These are phyloP conservation scores for Drymonia ruficornis DNA, from an alignment of 2,888 invertebrate species.

Conservation along the genomic window DNA sequence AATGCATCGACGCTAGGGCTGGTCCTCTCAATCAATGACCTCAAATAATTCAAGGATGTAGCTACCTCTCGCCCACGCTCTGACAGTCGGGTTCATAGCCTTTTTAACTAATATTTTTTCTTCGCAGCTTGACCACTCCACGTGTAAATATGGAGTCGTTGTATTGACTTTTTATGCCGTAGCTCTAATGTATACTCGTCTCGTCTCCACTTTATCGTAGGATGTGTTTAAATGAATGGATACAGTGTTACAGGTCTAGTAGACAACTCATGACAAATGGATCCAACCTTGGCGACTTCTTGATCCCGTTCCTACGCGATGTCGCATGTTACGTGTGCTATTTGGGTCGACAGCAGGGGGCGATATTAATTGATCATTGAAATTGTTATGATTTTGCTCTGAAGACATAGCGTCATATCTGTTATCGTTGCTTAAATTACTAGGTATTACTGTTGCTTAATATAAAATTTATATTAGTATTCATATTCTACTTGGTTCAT, in stretches of 20 bases:
- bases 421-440: too few relatives aligned
- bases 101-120: slow-evolving; percentile 64
- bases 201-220: slow-evolving; percentile 23
- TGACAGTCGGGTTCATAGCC: slow-evolving; percentile 49
- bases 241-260: slow-evolving; percentile 44
- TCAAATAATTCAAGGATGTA: slow-evolving; percentile 70
- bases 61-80: slow-evolving; percentile 73
- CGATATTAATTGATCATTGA: slow-evolving; percentile 56
- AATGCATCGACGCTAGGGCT: slow-evolving; percentile 37
- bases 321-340: slow-evolving; percentile 66
- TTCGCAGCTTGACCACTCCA: slow-evolving; percentile 49
- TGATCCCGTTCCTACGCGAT: slow-evolving; percentile 76
- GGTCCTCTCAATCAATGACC: slow-evolving; percentile 76
- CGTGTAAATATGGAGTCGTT: slow-evolving; percentile 44
- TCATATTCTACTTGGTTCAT: too few relatives aligned
- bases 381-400: slow-evolving; percentile 43
- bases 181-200: slow-evolving; percentile 30
- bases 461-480: too few relatives aligned
- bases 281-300: slow-evolving; percentile 80
- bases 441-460: too few relatives aligned
- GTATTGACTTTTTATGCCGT: slow-evolving; percentile 38
- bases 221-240: slow-evolving; percentile 40
- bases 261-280: slow-evolving; percentile 76
- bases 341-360: slow-evolving; percentile 67
- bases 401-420: slow-evolving; percentile 12